Evolutionary conservation across 2,113 vertebrate species (phyloP), one percentile per base, ranked within the genome.

Genomic region (Thalassarche chlororhynchos): DNA sequence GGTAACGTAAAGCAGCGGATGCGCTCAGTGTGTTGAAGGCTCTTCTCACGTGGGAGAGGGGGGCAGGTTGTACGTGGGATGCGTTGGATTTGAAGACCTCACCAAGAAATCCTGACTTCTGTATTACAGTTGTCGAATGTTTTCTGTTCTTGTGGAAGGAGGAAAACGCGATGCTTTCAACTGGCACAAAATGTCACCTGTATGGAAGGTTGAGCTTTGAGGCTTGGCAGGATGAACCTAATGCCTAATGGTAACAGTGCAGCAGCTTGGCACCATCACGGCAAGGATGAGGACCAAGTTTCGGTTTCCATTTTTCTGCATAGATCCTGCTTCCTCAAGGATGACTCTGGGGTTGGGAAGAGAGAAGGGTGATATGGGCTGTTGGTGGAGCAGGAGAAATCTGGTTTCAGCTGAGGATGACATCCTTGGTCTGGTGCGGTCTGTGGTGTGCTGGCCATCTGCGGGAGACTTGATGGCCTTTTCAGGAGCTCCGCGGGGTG

Each of bases 51-150:
- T 23, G 25, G 38, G 54, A 29, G 40, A 26, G 19, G 7, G 6
- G 16, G 6, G 14, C 12, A 40, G 38, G 49, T 26, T 0, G 1
- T 11, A 32, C 3, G 10, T 9, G 49, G 55, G 49, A 26, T 32
- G 25, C 51, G 54, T 52, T 28, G 51, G 29, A 10, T 65, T 38
- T 64, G 36, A 36, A 82, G 81, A 52, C 21, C 34, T 64, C 38
- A 24, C 29, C 19, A 3, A 52, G 38, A 42, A 58, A 52, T 65
- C 29, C 69, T 23, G 17, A 24, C 14, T 29, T 74, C 32, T 1
- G 0, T n/a, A 5, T 42, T 68, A 17, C 0, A 0, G 26, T 23
- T 71, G 24, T 28, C 10, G n/a, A 36, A 17, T 60, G 42, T 25
- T 52, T 46, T 42, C 18, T 62, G 17, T n/a, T 14, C 6, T 52